These are phyloP conservation scores for Chymomyza costata DNA, from an alignment of 1,140 invertebrate genomes.

Conservation along the genomic window DNA sequence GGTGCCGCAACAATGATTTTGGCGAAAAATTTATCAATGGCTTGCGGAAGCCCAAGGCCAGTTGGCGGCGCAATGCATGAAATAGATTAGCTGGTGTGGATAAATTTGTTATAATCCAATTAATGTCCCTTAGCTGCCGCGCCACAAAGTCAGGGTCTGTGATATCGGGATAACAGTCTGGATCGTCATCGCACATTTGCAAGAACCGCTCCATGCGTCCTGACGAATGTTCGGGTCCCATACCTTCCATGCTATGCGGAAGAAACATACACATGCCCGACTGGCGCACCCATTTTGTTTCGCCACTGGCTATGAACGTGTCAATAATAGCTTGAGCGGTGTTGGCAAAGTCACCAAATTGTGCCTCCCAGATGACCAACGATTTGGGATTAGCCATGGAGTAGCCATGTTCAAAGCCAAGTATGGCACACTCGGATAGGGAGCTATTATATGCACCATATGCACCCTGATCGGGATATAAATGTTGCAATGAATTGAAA, in stretches of 20 bases:
- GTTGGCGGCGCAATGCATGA: conserved; percentile 96
- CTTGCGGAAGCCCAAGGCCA: conserved; percentile 96
- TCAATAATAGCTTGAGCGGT: conserved; percentile 99
- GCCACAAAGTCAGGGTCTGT: conserved; percentile 91
- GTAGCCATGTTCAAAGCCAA: conserved; percentile 97
- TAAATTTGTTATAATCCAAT: conserved; percentile 97
- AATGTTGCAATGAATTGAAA: conserved; percentile 90
- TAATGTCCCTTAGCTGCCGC: conserved; percentile 95
- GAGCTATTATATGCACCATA: conserved; percentile 98
- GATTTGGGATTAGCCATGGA: conserved; percentile 99
- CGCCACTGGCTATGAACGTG: conserved; percentile 97
- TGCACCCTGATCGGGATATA: conserved; percentile 95
- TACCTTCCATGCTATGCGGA: conserved; percentile 99
- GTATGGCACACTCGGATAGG: conserved; percentile 92
- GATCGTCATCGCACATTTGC: conserved; percentile 97
- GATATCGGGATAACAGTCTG: conserved; percentile 93
- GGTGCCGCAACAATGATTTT: conserved; percentile 96
- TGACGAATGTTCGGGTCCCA: conserved; percentile 99
- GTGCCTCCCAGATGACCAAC: conserved; percentile 98
- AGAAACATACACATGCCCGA: conserved; percentile 95
- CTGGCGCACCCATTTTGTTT: conserved; percentile 98
- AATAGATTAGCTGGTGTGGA: conserved; percentile 98
- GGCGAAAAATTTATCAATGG: conserved; percentile 98
- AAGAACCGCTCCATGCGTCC: conserved; percentile 96
- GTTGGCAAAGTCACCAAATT: conserved; percentile 99